Base-by-base conservation (phyloP, 1,140 invertebrate genomes). In the Eumaeus atala region DNA sequence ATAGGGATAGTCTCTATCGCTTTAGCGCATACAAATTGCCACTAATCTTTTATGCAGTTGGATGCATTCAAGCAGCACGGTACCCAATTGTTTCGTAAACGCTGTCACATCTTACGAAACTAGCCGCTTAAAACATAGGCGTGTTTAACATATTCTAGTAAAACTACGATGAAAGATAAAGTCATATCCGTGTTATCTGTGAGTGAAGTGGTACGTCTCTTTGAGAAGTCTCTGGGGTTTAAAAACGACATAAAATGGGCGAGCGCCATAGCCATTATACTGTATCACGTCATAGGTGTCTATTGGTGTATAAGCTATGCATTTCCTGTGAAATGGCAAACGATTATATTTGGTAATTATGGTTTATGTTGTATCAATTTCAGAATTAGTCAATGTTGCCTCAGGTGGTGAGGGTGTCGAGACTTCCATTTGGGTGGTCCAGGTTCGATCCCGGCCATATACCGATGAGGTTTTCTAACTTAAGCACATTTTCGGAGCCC, bases 191-290 rank as follows among this genome's bases (percentile, higher is more conserved):
- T 54, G 40, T 33, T 55, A 9, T 67, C 64, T 10, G 9, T 79
- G 0, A 67, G 67, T 72, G 71, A 78, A 72, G 58, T 66, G 54
- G 67, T 85, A 17, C 67, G 66, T 11, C 49, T 51, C 28, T 73
- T 84, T 44, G 80, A 84, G 60, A 83, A 80, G 57, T 66, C 48
- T 42, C 62, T 84, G 21, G 76, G 76, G 6, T 84, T 80, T 51
- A 63, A 83, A 69, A 86, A 84, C 54, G 76, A 81, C 9, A 71
- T 86, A 58, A 86, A 86, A 69, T 86, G 83, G 83, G 49, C 56
- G 3, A 76, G 60, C 40, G 67, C 68, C 12, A 70, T 83, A 38
- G 54, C 63, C 8, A 80, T 86, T 10, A 66, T 64, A 40, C 18
- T 80, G 5, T 84, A 84, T 52, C 83, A 86, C 42, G 47, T 84